Percentiles rank a stretch among this genome's conserved stretches.
phyloP scores from a whole-genome alignment of 1,140 invertebrate species.

The Pogonognathellus flavescens region DNA sequence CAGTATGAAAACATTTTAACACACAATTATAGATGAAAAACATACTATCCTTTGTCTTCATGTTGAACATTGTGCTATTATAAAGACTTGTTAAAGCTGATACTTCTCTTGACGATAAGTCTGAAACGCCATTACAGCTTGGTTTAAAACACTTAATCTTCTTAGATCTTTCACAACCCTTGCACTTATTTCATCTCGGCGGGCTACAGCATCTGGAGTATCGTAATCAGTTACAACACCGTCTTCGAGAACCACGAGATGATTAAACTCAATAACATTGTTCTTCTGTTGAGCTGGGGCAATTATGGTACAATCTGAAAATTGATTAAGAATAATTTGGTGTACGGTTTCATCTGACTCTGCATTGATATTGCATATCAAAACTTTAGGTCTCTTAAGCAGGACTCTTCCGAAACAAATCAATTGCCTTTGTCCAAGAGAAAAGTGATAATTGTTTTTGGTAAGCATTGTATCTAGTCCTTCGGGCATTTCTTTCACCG shows the following conservation, averaged over 20 bases:
- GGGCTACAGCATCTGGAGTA: too few relatives aligned
- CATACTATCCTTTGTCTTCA: too few relatives aligned
- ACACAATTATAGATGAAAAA: too few relatives aligned
- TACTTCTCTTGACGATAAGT: too few relatives aligned
- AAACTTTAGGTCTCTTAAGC: neutral
- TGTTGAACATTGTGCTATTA: too few relatives aligned
- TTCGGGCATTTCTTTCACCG: neutral
- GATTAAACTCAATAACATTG: slow-evolving; percentile 1
- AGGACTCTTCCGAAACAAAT: neutral
- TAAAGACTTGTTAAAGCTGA: too few relatives aligned
- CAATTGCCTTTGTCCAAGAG: neutral
- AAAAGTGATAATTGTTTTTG: neutral
- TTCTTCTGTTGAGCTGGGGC: neutral
- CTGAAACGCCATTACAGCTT: too few relatives aligned
- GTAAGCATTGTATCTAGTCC: neutral
- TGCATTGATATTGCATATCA: neutral
- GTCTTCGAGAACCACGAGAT: neutral
- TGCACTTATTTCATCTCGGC: too few relatives aligned
- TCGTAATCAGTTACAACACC: too few relatives aligned
- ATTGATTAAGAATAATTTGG: neutral
- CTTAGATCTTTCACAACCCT: too few relatives aligned
- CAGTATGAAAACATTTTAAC: too few relatives aligned
- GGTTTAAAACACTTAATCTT: too few relatives aligned
- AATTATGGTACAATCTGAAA: neutral
- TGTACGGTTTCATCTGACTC: neutral